phyloP scores from a whole-genome alignment of 2,113 vertebrate genomes.

The Phainopepla nitens region DNA sequence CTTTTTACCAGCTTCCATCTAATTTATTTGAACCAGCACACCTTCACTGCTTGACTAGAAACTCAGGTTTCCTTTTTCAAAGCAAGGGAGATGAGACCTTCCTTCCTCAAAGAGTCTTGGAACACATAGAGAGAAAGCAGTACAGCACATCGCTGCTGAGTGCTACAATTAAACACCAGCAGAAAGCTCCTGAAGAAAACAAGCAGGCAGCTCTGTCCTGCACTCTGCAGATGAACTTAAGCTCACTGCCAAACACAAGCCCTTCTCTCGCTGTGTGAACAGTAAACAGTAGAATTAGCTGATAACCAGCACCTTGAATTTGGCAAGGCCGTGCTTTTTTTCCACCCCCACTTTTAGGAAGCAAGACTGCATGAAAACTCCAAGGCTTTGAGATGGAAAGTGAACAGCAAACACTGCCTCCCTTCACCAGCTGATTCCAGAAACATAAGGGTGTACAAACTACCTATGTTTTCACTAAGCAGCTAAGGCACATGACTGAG shows the following conservation, averaged over 20 bases:
- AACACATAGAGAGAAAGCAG: rapidly evolving
- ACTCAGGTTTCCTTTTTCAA: not conserved
- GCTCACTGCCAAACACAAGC: not conserved
- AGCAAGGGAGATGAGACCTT: not conserved
- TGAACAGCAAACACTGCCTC: not conserved
- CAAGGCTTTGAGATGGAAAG: not conserved
- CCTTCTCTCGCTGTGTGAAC: not conserved
- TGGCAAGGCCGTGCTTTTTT: not conserved
- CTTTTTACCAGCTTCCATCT: not conserved
- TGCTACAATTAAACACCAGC: not conserved
- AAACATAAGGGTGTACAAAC: not conserved
- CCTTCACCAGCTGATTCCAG: conserved; percentile 13
- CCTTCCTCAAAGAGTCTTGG: not conserved
- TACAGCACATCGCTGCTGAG: rapidly evolving
- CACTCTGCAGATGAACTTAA: not conserved
- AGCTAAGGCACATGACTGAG: not conserved
- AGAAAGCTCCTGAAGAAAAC: not conserved
- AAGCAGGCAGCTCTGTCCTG: not conserved
- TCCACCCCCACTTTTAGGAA: not conserved
- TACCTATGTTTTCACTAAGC: not conserved
- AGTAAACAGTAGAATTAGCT: not conserved
- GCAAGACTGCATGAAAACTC: not conserved
- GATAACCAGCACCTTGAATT: conserved; percentile 1
- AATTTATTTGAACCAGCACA: not conserved
- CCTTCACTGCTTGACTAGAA: not conserved